Percentiles rank a stretch among this genome's conserved stretches.
phyloP scores from a whole-genome alignment of 2,888 invertebrate species.

The Phragmatobia fuliginosa region DNA sequence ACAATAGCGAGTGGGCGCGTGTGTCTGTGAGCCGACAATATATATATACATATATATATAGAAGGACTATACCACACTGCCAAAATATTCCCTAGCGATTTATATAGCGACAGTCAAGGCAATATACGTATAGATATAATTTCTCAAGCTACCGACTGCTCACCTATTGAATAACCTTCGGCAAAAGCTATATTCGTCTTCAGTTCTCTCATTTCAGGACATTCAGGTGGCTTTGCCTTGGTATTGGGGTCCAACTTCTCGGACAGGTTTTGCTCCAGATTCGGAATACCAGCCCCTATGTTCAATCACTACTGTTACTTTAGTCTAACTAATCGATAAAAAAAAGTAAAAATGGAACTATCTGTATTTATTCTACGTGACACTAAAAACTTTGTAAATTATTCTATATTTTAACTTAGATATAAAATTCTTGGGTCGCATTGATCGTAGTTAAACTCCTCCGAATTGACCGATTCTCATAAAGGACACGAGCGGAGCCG shows the following conservation, averaged over 20 bases:
- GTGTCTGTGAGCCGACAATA: too few species aligned
- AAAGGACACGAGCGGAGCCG: too few species aligned
- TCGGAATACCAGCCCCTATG: slow-evolving; percentile 16
- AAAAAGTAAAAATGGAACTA: background rate
- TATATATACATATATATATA: too few species aligned
- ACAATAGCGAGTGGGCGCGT: too few species aligned
- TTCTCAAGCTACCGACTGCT: slow-evolving; percentile 12
- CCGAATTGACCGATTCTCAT: too few species aligned
- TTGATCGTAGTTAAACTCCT: too few species aligned
- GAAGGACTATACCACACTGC: background rate
- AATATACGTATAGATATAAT: background rate
- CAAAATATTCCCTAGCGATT: too few species aligned
- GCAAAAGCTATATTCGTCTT: slow-evolving; percentile 24
- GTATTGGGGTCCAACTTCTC: slow-evolving; percentile 10
- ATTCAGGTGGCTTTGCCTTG: background rate
- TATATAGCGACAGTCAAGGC: too few species aligned
- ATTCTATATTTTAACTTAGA: too few species aligned
- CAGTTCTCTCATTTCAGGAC: background rate
- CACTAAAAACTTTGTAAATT: too few species aligned
- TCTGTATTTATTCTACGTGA: background rate
- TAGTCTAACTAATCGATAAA: background rate
- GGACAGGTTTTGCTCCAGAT: slow-evolving; percentile 4
- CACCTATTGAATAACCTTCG: slow-evolving; percentile 26
- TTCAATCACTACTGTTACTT: slow-evolving; percentile 12
- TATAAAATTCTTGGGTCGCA: too few species aligned